These are phyloP conservation scores for Rotaria sp. DNA, from an alignment of 2,888 invertebrate genomes.

Conservation along the genomic window DNA sequence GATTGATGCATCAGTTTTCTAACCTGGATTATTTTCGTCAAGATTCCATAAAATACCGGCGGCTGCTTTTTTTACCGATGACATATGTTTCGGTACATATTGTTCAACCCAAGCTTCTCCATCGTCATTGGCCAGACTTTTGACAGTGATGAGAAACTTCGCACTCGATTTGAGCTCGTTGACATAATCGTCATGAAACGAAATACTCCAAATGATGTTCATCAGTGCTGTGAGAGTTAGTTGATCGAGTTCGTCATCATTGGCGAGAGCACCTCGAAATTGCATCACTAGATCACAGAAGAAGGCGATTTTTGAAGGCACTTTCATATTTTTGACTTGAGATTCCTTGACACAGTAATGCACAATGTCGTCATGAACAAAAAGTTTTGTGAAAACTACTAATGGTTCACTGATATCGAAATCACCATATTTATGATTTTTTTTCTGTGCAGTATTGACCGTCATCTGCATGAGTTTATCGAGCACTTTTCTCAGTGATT, in stretches of 20 bases:
- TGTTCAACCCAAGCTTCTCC: background rate
- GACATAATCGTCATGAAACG: slow-evolving; percentile 5
- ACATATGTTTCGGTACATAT: slow-evolving; percentile 3
- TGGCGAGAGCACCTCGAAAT: background rate
- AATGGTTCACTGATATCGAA: background rate
- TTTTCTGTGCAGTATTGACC: background rate
- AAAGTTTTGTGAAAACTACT: background rate
- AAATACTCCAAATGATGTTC: slow-evolving; percentile 2
- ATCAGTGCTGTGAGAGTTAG: background rate
- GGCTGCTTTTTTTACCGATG: background rate
- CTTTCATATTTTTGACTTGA: background rate
- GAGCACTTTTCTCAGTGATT: background rate
- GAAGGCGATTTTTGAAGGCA: background rate
- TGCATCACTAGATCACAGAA: background rate
- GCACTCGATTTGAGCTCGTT: background rate
- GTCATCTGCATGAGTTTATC: background rate
- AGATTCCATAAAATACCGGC: slow-evolving; percentile 3
- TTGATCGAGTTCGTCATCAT: background rate
- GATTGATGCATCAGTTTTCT: too few species aligned
- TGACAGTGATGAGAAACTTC: background rate
- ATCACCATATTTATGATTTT: background rate
- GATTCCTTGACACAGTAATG: background rate
- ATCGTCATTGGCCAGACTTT: background rate
- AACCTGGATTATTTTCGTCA: slow-evolving; percentile 22
- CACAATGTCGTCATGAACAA: background rate